A percentile compares a stretch with the other conserved stretches of the same genome.
phyloP scores from a whole-genome alignment of 2,113 vertebrate species.

The Spermophilus dauricus region DNA sequence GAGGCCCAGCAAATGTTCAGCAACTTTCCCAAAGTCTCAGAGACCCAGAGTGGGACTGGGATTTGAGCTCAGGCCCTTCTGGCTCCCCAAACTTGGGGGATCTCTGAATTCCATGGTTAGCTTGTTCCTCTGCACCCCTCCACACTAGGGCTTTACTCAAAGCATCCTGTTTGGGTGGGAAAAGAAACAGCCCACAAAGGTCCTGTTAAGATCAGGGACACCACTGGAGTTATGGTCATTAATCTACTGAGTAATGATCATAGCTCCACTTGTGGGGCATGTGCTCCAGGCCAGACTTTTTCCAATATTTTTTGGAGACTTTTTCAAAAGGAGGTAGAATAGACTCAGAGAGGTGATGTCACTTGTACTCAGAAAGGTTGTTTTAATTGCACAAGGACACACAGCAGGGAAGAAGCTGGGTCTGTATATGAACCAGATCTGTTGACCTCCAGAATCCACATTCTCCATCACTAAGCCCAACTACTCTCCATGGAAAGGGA shows the following conservation, averaged over 20 bases:
- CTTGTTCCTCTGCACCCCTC: neutral
- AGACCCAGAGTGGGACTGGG: neutral
- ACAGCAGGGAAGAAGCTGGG: neutral
- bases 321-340: neutral
- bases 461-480: neutral
- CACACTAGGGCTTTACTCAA: neutral
- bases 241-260: neutral
- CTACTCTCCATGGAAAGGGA: neutral
- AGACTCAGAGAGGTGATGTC: neutral
- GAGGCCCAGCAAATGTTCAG: neutral
- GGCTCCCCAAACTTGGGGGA: too few species aligned
- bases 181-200: neutral
- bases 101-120: neutral
- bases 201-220: neutral
- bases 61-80: neutral
- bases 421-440: neutral
- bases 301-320: neutral
- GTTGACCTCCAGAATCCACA: neutral
- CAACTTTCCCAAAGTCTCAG: neutral
- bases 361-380: neutral
- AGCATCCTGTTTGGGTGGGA: neutral
- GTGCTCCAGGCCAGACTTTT: neutral
- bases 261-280: neutral
- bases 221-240: neutral
- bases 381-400: neutral